phyloP scores from a whole-genome alignment of 2,113 vertebrate genomes.

The Nyctereutes procyonoides region DNA sequence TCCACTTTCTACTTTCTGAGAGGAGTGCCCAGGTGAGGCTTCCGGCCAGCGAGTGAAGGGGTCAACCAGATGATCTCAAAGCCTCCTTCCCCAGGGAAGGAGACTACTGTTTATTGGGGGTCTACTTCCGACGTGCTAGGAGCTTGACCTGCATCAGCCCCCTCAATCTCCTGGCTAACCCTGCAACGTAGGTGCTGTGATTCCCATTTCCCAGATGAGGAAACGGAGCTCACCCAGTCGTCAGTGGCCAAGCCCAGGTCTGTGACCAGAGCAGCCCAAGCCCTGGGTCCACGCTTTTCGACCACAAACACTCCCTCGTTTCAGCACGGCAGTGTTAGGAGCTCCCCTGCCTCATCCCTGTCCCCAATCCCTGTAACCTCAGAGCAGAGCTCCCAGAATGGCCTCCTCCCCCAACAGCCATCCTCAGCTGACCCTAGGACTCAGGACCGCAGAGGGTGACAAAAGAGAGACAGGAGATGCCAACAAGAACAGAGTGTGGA shows the following conservation, averaged over 20 bases:
- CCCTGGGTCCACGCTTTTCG: background rate
- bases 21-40: background rate
- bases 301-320: background rate
- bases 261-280: background rate
- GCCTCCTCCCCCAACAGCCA: background rate
- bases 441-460: background rate
- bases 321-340: background rate
- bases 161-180: background rate
- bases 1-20: background rate
- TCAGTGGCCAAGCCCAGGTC: background rate
- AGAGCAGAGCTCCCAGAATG: background rate
- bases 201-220: background rate
- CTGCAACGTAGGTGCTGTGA: background rate
- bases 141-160: background rate
- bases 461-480: background rate
- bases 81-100: background rate
- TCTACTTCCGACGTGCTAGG: background rate
- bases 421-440: constrained; percentile 27
- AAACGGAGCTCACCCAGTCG: background rate
- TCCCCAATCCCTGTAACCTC: background rate
- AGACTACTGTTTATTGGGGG: background rate
- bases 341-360: background rate
- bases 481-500: background rate
- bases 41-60: background rate
- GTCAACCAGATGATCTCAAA: background rate